Percentiles rank a stretch among this genome's conserved stretches.
Evolutionary conservation across 1,140 invertebrate genomes (phyloP).

Genomic region (Trichomalopsis sarcophagae): DNA sequence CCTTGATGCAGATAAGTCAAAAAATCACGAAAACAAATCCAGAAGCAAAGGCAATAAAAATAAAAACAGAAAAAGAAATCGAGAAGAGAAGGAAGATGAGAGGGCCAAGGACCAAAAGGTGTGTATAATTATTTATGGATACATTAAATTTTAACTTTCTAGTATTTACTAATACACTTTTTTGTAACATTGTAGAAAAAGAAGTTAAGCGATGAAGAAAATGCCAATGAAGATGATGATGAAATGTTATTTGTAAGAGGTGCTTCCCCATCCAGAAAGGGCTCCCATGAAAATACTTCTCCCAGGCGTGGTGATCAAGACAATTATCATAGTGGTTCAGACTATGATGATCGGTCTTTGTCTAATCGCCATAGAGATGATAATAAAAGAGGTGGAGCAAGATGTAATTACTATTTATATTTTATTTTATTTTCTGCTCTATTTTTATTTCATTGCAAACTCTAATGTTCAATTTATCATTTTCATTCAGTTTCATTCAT

Average conservation of each 20-base stretch:
- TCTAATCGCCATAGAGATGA: slow-evolving; percentile 68
- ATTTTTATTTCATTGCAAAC: slow-evolving; percentile 9
- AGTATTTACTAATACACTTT: slow-evolving; percentile 10
- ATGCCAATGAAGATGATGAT: slow-evolving; percentile 83
- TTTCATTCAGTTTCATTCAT: not conserved
- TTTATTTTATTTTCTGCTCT: slow-evolving; percentile 3
- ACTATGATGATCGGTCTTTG: slow-evolving; percentile 65
- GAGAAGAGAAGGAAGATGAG: slow-evolving; percentile 75
- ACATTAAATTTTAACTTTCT: slow-evolving; percentile 26
- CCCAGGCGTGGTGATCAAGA: slow-evolving; percentile 68
- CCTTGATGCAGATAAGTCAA: slow-evolving; percentile 73
- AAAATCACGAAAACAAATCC: slow-evolving; percentile 75
- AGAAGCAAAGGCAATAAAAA: slow-evolving; percentile 67
- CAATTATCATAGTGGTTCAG: slow-evolving; percentile 66
- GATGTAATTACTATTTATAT: slow-evolving; percentile 56
- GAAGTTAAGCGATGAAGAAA: slow-evolving; percentile 71
- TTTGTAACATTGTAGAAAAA: slow-evolving; percentile 62
- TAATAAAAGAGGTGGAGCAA: slow-evolving; percentile 63
- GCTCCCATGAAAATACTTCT: slow-evolving; percentile 64
- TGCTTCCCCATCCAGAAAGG: slow-evolving; percentile 75
- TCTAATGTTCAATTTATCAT: slow-evolving; percentile 4
- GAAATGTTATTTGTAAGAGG: slow-evolving; percentile 87
- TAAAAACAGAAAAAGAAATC: slow-evolving; percentile 68
- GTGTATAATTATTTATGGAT: not conserved
- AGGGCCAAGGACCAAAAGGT: slow-evolving; percentile 71